Conservation (phyloP, 2,888 invertebrate genomes). For the Machimus rusticus region DNA sequence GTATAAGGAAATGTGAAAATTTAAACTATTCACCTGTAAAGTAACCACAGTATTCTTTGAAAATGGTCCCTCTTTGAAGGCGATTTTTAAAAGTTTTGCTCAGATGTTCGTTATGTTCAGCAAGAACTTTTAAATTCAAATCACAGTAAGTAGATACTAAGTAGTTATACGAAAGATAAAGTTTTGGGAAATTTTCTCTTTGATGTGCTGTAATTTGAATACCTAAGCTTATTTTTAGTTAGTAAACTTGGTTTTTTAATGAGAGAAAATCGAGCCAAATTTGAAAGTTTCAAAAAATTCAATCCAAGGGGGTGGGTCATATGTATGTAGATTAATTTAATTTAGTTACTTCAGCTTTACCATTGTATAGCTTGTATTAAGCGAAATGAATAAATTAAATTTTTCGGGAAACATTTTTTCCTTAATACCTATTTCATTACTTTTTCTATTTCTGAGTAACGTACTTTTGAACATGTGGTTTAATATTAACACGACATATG, state of each 20-base stretch:
- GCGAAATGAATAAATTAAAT: too few species aligned
- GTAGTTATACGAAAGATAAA: background rate
- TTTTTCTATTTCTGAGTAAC: too few species aligned
- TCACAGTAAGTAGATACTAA: background rate
- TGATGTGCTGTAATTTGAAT: background rate
- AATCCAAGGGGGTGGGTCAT: too few species aligned
- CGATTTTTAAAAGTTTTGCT: background rate
- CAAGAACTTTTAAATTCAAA: background rate
- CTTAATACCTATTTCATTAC: too few species aligned
- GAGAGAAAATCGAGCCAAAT: background rate
- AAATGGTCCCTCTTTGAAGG: background rate
- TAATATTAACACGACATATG: too few species aligned
- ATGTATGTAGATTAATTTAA: too few species aligned
- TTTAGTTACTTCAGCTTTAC: too few species aligned
- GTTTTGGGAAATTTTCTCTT: background rate
- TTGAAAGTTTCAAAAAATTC: too few species aligned
- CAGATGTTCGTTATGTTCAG: background rate
- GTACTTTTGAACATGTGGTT: too few species aligned
- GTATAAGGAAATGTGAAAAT: background rate
- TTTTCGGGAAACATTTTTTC: too few species aligned
- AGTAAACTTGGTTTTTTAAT: background rate
- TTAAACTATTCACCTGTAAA: background rate
- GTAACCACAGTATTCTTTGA: background rate
- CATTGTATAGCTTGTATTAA: too few species aligned
- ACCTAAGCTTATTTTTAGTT: background rate